These are phyloP conservation scores for Balaeniceps rex DNA, from an alignment of 2,113 vertebrate species.

Conservation along the genomic window DNA sequence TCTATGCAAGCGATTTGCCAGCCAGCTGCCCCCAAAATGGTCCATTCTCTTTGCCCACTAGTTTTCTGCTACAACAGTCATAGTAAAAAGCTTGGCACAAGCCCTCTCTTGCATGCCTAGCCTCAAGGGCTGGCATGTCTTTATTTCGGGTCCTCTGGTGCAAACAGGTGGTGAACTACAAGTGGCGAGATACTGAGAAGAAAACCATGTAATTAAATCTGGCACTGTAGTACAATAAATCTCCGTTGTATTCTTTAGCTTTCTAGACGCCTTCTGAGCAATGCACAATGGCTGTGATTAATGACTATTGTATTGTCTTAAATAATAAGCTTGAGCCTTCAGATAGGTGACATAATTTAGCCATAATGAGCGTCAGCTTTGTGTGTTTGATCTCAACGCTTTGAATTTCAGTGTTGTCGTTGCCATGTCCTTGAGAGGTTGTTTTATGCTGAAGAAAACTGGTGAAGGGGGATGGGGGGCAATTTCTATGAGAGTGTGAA, in stretches of 20 bases:
- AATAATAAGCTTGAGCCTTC: constrained; percentile 33
- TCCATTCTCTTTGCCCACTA: neutral
- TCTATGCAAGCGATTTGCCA: neutral
- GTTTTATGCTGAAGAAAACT: neutral
- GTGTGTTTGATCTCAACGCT: constrained; percentile 2
- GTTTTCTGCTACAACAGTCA: neutral
- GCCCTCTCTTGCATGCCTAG: neutral
- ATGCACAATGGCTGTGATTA: constrained; percentile 40
- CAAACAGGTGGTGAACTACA: constrained; percentile 55
- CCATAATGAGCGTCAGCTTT: neutral
- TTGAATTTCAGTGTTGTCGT: constrained; percentile 12
- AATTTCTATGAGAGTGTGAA: constrained; percentile 24
- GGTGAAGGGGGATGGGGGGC: neutral
- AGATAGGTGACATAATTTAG: constrained; percentile 44
- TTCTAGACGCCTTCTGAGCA: neutral
- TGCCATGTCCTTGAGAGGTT: constrained; percentile 50
- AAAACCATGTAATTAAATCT: constrained; percentile 51
- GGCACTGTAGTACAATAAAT: constrained; percentile 23
- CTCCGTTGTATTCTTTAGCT: neutral
- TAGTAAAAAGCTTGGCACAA: neutral
- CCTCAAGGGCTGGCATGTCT: neutral
- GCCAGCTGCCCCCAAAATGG: neutral
- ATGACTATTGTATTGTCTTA: constrained; percentile 42
- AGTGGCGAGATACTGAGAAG: neutral
- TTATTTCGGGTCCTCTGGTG: constrained; percentile 18